Evolutionary conservation across 1,140 invertebrate genomes (phyloP).

Genomic region (Panonychus citri): DNA sequence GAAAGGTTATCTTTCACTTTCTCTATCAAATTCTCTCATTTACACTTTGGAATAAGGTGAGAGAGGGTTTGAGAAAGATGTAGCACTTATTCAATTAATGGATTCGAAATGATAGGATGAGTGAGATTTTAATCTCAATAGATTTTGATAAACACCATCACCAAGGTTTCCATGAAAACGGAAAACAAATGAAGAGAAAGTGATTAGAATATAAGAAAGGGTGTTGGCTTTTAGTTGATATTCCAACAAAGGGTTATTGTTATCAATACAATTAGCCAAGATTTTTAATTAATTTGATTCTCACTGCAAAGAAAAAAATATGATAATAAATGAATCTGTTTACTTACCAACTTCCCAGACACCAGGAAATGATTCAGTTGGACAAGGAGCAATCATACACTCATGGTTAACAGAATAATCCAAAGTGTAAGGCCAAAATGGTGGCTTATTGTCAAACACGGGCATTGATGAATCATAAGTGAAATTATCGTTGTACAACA

Average conservation of each 20-base stretch:
- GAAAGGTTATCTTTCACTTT: not conserved
- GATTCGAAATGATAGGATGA: too few species aligned
- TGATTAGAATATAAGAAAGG: too few species aligned
- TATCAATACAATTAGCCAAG: too few species aligned
- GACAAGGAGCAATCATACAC: slow-evolving; percentile 50
- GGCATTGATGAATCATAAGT: slow-evolving; percentile 24
- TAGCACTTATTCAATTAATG: slow-evolving; percentile 30
- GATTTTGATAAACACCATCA: too few species aligned
- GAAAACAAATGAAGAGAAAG: too few species aligned
- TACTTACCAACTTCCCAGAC: slow-evolving; percentile 19
- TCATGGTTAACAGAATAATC: slow-evolving; percentile 39
- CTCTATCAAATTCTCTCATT: too few species aligned
- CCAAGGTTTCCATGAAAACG: too few species aligned
- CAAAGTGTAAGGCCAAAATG: slow-evolving; percentile 61
- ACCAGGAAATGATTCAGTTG: slow-evolving; percentile 51
- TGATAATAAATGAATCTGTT: not conserved
- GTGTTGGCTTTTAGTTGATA: too few species aligned
- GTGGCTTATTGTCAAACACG: slow-evolving; percentile 45
- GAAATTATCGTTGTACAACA: slow-evolving; percentile 19
- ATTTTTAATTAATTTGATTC: too few species aligned
- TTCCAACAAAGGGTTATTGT: too few species aligned
- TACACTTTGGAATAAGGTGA: not conserved
- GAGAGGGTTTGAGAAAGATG: slow-evolving; percentile 37
- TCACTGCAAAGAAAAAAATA: too few species aligned
- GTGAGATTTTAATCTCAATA: too few species aligned